phyloP scores from a whole-genome alignment of 2,113 vertebrate genomes.

The Cyanoramphus novaezelandiae region DNA sequence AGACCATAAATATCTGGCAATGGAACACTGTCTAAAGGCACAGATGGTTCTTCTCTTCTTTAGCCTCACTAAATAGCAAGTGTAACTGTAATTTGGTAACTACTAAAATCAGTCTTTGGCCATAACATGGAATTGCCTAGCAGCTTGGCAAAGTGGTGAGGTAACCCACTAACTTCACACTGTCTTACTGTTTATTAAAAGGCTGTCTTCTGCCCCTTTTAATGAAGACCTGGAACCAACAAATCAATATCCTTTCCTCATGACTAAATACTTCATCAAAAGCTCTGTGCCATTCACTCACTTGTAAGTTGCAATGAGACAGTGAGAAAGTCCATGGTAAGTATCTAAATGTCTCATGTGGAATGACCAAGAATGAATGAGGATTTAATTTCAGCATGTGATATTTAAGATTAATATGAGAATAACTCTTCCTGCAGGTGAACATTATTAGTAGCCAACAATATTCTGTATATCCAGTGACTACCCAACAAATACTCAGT shows the following conservation, averaged over 20 bases:
- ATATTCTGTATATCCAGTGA: background rate
- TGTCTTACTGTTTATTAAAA: background rate
- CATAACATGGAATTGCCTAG: background rate
- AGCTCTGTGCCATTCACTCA: background rate
- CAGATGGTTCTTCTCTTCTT: background rate
- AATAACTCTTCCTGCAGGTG: background rate
- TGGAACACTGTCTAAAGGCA: background rate
- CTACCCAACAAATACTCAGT: background rate
- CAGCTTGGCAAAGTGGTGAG: background rate
- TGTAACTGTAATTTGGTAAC: background rate
- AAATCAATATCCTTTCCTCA: background rate
- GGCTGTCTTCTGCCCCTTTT: background rate
- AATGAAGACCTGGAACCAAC: background rate
- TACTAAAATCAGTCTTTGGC: background rate
- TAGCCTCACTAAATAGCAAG: background rate
- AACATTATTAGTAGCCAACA: background rate
- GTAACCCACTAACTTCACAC: background rate
- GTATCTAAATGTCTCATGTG: background rate
- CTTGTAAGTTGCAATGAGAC: background rate
- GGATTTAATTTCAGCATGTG: background rate
- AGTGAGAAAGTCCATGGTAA: background rate
- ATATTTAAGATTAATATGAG: background rate
- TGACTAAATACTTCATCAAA: slow-evolving; percentile 13
- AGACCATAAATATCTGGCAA: background rate
- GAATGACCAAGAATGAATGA: background rate